Evolutionary conservation across 2,113 vertebrate species (phyloP).

Genomic region (Clupea harengus): DNA sequence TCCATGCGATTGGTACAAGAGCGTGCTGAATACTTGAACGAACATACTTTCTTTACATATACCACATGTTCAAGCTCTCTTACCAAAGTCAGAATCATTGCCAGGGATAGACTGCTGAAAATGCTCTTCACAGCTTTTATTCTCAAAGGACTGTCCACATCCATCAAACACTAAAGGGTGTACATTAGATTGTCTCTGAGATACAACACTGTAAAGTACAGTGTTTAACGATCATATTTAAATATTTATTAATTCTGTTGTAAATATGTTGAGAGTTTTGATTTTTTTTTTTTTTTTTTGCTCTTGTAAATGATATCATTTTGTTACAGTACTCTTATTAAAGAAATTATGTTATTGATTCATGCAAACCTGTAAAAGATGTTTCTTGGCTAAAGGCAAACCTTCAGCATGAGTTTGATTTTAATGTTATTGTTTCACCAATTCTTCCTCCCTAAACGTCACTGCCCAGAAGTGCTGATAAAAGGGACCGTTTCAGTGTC

Average conservation of each 20-base stretch:
- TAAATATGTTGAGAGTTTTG: slow-evolving; percentile 33
- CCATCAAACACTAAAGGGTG: background rate
- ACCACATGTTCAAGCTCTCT: background rate
- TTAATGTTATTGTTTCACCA: background rate
- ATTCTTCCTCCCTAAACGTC: too few relatives aligned
- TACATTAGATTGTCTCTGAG: background rate
- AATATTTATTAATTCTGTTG: slow-evolving; percentile 63
- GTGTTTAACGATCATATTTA: slow-evolving; percentile 55
- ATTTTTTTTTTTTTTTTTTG: slow-evolving; percentile 17
- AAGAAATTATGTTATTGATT: slow-evolving; percentile 40
- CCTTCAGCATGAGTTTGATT: background rate
- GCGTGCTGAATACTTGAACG: background rate
- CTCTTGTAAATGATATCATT: background rate
- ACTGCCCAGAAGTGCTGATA: too few relatives aligned
- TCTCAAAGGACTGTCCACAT: background rate
- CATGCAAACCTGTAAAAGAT: slow-evolving; percentile 21
- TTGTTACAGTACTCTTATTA: slow-evolving; percentile 36
- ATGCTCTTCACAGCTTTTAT: too few relatives aligned
- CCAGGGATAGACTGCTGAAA: background rate
- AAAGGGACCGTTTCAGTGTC: too few relatives aligned
- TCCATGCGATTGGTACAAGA: background rate
- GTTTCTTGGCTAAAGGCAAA: background rate
- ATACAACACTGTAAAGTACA: background rate
- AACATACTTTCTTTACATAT: background rate
- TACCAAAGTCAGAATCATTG: slow-evolving; percentile 3